Conservation (phyloP, 2,888 invertebrate species). For the Cantharis nigra region DNA sequence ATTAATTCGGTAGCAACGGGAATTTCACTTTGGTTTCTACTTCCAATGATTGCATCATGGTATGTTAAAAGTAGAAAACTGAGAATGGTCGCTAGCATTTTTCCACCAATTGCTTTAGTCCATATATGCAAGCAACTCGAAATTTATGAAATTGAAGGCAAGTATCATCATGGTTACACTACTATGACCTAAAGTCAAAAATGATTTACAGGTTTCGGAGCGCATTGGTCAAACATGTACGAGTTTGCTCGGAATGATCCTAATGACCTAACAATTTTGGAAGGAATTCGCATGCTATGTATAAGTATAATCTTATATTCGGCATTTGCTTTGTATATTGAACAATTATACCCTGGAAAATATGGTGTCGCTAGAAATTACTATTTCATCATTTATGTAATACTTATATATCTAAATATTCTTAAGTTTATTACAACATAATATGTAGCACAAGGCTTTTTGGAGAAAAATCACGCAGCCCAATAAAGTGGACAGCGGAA, state of each 20-base stretch:
- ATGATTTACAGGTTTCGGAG: background rate
- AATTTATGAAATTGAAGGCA: background rate
- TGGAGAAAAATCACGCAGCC: background rate
- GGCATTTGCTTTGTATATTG: background rate
- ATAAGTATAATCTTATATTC: background rate
- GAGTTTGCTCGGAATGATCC: background rate
- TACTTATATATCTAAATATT: background rate
- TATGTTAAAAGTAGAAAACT: background rate
- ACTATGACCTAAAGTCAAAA: background rate
- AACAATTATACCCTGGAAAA: background rate
- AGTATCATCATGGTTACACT: background rate
- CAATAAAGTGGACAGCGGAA: background rate
- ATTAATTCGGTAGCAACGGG: accelerated
- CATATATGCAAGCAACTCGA: background rate
- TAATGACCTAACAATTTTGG: background rate
- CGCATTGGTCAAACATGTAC: background rate
- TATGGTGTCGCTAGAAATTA: background rate
- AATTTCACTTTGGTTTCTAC: accelerated
- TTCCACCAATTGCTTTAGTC: background rate
- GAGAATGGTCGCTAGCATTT: background rate
- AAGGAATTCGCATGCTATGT: background rate
- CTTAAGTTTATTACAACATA: background rate
- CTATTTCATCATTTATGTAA: background rate
- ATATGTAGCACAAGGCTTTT: background rate
- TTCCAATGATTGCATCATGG: too few species aligned